Evolutionary conservation across 2,797 vertebrate genomes (phyloP), one percentile per base, ranked within the genome.

Genomic region (Bradypus variegatus): DNA sequence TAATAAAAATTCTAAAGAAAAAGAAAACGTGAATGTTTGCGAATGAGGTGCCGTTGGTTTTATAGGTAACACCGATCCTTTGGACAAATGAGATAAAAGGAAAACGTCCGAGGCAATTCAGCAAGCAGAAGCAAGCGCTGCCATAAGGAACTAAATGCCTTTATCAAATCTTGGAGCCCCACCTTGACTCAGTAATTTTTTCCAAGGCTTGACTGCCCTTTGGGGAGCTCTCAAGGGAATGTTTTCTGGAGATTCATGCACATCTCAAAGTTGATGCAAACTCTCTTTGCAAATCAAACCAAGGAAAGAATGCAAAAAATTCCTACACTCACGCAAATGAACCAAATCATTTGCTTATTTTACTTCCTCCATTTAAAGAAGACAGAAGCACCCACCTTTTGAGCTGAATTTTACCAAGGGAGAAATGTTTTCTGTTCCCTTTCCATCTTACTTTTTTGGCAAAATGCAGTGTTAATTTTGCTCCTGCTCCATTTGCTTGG

Each of bases 401-500:
- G 33, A 95, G 73, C 72, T 15, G 10, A 3, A 50, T 89, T 94
- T 50, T 70, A 6, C 53, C 65, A 77, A 58, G 67, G 23, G 50
- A 81, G 55, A 80, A 91, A 41, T 36, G 84, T 78, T 86, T 85
- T 77, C 65, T 65, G 9, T 64, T 53, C 78, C 21, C 2, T 60
- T 58, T 90, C 79, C 69, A 33, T 80, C 65, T 88, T 50, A 48
- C 15, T 1, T 31, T 82, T 77, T 38, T 79, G 1, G 3, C 31
- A 64, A 83, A 95, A 88, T 79, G 81, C 2, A 0, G 94, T 94
- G 95, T 95, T 97, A 96, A 96, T 84, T 79, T 58, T 64, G 88
- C 50, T 96, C 89, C 23, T 45, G 78, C 2, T 89, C 88, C 55
- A 93, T 95, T 96, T 94, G 92, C 92, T 97, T 82, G 94, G 94